These are phyloP conservation scores for Helleia helle DNA, from an alignment of 2,888 invertebrate species.

Conservation along the genomic window DNA sequence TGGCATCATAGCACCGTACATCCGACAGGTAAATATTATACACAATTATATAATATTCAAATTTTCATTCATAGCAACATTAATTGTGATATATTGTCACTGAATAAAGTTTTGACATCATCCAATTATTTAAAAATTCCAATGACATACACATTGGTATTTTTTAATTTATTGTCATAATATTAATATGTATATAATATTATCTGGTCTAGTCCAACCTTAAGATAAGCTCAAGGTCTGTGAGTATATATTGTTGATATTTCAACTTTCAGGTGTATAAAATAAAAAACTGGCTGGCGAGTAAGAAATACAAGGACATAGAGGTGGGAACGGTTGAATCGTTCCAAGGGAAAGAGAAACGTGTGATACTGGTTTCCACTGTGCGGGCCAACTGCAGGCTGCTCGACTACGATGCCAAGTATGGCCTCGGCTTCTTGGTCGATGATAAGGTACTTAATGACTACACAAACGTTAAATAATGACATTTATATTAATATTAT, in stretches of 20 bases:
- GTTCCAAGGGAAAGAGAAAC: conserved; percentile 90
- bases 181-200: too few relatives aligned
- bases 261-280: conserved; percentile 58
- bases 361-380: conserved; percentile 86
- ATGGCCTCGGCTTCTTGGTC: conserved; percentile 71
- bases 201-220: too few relatives aligned
- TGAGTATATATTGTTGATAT: background rate
- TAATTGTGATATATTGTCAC: too few relatives aligned
- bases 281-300: conserved; percentile 52
- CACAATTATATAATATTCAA: background rate
- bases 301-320: conserved; percentile 45
- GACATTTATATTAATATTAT: too few relatives aligned
- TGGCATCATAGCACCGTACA: conserved; percentile 94
- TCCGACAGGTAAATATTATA: conserved; percentile 81
- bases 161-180: too few relatives aligned
- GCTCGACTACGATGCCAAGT: conserved; percentile 63
- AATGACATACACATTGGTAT: too few relatives aligned
- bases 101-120: too few relatives aligned
- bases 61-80: background rate
- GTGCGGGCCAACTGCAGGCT: conserved; percentile 77
- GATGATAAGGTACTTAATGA: conserved; percentile 48
- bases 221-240: background rate
- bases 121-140: too few relatives aligned
- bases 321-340: conserved; percentile 89
- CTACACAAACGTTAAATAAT: background rate